These are phyloP conservation scores for Anguilla obscura DNA, from an alignment of 2,797 vertebrate species.

Conservation along the genomic window DNA sequence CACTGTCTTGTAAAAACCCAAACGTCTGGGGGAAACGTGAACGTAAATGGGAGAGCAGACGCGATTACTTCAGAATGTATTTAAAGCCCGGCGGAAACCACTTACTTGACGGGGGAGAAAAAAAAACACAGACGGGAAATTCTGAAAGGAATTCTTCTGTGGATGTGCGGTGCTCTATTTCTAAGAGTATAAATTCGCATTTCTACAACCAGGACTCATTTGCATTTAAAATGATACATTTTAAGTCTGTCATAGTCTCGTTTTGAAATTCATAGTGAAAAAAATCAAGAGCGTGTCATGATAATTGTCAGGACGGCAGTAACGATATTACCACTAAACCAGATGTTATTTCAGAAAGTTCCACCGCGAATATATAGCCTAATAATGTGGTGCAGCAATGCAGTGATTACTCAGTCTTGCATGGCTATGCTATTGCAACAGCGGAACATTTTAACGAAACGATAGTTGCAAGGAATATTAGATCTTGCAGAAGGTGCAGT, in stretches of 20 bases:
- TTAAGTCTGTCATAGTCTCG: not conserved
- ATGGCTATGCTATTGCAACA: not conserved
- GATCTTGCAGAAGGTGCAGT: not conserved
- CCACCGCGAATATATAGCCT: not conserved
- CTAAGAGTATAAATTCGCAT: not conserved
- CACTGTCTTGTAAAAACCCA: constrained; percentile 16
- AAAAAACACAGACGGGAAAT: constrained; percentile 1
- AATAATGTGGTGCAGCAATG: not conserved
- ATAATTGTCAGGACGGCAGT: not conserved
- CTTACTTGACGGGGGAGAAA: constrained; percentile 68
- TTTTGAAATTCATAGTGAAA: not conserved
- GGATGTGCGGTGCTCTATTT: not conserved
- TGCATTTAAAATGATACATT: not conserved
- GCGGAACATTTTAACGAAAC: not conserved
- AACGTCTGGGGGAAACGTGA: constrained; percentile 56
- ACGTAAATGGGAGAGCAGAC: constrained; percentile 65
- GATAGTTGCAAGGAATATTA: not conserved
- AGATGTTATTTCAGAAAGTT: not conserved
- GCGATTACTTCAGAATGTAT: constrained; percentile 81
- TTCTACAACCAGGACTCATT: not conserved
- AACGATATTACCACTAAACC: constrained; percentile 1
- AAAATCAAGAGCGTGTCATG: not conserved
- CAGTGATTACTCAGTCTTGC: not conserved
- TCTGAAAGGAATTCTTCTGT: constrained; percentile 11
- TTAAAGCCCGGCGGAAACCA: constrained; percentile 80